Conservation (phyloP, 2,113 vertebrate species). For the Brachypodius melanocephalos region DNA sequence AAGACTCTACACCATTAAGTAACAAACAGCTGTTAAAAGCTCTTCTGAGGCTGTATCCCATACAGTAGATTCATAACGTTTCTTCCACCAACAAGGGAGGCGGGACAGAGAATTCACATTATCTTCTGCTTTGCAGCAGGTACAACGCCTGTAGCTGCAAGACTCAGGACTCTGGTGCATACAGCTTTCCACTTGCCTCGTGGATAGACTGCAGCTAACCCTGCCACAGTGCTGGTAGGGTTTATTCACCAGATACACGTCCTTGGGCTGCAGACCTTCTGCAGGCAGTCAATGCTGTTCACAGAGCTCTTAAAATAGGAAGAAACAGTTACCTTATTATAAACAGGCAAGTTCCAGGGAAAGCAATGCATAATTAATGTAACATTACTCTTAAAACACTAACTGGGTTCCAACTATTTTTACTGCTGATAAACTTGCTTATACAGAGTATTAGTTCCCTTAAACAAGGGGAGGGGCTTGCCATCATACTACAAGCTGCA, state of each 20-base stretch:
- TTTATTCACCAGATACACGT: not conserved
- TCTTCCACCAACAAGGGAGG: not conserved
- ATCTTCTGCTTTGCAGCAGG: not conserved
- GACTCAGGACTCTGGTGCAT: not conserved
- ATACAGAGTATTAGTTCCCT: not conserved
- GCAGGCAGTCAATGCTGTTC: not conserved
- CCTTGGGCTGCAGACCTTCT: not conserved
- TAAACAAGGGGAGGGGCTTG: not conserved
- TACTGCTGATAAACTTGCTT: not conserved
- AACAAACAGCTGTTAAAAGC: not conserved
- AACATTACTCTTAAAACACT: not conserved
- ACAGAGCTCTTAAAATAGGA: not conserved
- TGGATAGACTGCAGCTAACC: not conserved
- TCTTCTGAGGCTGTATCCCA: accelerated
- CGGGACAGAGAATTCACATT: not conserved
- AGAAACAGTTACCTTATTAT: not conserved
- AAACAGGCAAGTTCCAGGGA: not conserved
- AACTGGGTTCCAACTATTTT: not conserved
- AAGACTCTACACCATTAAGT: not conserved
- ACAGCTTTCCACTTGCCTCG: not conserved
- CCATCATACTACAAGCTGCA: accelerated
- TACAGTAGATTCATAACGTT: accelerated
- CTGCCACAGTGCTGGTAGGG: accelerated
- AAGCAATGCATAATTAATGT: not conserved
- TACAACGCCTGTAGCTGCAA: not conserved